phyloP scores from a whole-genome alignment of 92 coral and sea anemone species.

The Metridium senile region DNA sequence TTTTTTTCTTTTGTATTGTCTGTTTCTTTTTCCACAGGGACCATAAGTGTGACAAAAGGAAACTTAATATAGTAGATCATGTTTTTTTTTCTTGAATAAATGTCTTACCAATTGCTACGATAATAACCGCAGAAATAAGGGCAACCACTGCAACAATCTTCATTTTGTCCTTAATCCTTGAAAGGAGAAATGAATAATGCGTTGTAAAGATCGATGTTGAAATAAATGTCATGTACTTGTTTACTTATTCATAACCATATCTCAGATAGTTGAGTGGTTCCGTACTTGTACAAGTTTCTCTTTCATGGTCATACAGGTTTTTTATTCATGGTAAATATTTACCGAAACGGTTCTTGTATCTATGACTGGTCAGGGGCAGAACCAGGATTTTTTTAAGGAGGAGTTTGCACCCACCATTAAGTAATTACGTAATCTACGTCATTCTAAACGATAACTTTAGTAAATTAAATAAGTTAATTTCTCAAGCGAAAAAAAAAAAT shows the following conservation, averaged over 20 bases:
- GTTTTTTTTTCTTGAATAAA: too few relatives aligned
- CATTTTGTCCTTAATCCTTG: not conserved
- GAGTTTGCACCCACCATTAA: too few relatives aligned
- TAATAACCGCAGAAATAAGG: not conserved
- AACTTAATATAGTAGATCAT: not conserved
- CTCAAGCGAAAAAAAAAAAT: too few relatives aligned
- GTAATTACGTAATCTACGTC: too few relatives aligned
- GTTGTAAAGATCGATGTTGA: not conserved
- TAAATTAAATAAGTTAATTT: too few relatives aligned
- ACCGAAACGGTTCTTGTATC: not conserved
- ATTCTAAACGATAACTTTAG: too few relatives aligned
- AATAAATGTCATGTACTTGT: not conserved
- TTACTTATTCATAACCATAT: not conserved
- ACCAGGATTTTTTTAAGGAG: too few relatives aligned
- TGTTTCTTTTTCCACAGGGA: not conserved
- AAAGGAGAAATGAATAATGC: not conserved
- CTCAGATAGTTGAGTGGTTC: not conserved
- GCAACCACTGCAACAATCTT: not conserved
- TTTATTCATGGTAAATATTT: not conserved
- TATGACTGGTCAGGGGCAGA: too few relatives aligned
- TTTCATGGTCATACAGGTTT: not conserved
- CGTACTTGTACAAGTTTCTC: not conserved
- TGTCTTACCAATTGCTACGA: not conserved
- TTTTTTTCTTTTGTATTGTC: not conserved
- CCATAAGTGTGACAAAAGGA: not conserved